Evolutionary conservation across 1,140 invertebrate genomes (phyloP).

Genomic region (Chironomus tepperi): DNA sequence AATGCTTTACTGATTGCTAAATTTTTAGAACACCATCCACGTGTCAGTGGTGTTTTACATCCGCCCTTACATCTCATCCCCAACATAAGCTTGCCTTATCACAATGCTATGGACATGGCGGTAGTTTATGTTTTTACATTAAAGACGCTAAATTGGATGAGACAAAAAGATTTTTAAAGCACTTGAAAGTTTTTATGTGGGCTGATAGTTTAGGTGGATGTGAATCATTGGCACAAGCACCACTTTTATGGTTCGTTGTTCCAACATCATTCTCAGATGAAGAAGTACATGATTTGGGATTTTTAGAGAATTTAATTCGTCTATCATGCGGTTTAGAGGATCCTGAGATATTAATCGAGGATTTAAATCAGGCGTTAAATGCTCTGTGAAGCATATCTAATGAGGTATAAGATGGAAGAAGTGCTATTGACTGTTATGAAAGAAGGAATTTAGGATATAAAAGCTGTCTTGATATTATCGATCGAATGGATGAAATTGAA

Average conservation of each 20-base stretch:
- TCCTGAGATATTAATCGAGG: conserved; percentile 48
- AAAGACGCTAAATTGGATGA: conserved; percentile 52
- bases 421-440: not conserved
- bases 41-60: conserved; percentile 68
- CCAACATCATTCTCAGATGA: conserved; percentile 34
- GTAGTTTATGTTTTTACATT: conserved; percentile 71
- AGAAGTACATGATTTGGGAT: conserved; percentile 45
- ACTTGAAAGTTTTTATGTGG: conserved; percentile 68
- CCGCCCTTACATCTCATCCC: conserved; percentile 69
- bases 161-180: conserved; percentile 60
- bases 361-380: conserved; percentile 48
- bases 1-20: conserved; percentile 61
- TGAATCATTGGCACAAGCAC: not conserved
- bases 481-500: no score
- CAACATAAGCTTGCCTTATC: conserved; percentile 62
- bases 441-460: no score
- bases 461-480: no score
- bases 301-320: conserved; percentile 51
- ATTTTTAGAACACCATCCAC: conserved; percentile 60
- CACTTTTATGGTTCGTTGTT: not conserved
- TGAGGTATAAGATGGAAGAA: not conserved
- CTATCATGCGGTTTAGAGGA: conserved; percentile 57
- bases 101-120: conserved; percentile 68
- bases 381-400: not conserved
- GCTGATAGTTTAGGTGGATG: conserved; percentile 57